phyloP scores from a whole-genome alignment of 2,888 invertebrate genomes.

The Crematogaster levior region DNA sequence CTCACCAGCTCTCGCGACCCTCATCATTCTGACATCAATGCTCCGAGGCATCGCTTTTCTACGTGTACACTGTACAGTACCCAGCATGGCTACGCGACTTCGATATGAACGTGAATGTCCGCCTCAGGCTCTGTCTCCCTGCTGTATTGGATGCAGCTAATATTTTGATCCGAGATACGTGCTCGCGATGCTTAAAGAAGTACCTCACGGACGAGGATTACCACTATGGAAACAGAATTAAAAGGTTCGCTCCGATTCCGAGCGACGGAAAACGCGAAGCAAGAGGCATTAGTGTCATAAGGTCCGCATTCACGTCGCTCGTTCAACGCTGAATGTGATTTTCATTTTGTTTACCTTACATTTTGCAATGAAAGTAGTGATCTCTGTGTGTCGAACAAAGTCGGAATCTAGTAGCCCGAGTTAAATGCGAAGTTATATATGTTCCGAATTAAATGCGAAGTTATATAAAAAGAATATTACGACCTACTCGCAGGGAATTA shows the following conservation, averaged over 20 bases:
- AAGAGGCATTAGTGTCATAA: constrained; percentile 8
- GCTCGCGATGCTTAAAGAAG: constrained; percentile 34
- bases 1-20: constrained; percentile 39
- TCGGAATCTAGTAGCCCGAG: not conserved
- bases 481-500: not conserved
- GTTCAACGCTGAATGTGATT: constrained; percentile 8
- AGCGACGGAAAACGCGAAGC: not conserved
- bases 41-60: constrained; percentile 55
- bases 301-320: not conserved
- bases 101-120: constrained; percentile 44
- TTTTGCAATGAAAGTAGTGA: not conserved
- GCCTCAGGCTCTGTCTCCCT: not conserved
- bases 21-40: constrained; percentile 55
- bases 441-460: not conserved
- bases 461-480: not conserved
- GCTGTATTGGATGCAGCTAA: constrained; percentile 61
- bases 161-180: constrained; percentile 69
- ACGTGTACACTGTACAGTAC: not conserved
- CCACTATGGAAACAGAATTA: constrained; percentile 15
- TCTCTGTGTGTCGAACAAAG: not conserved
- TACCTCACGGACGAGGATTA: constrained; percentile 7
- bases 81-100: constrained; percentile 49
- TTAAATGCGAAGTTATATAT: not conserved
- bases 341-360: not conserved
- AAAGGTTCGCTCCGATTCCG: not conserved